Evolutionary conservation across 2,888 invertebrate species (phyloP).

Genomic region (Polia nebulosa): DNA sequence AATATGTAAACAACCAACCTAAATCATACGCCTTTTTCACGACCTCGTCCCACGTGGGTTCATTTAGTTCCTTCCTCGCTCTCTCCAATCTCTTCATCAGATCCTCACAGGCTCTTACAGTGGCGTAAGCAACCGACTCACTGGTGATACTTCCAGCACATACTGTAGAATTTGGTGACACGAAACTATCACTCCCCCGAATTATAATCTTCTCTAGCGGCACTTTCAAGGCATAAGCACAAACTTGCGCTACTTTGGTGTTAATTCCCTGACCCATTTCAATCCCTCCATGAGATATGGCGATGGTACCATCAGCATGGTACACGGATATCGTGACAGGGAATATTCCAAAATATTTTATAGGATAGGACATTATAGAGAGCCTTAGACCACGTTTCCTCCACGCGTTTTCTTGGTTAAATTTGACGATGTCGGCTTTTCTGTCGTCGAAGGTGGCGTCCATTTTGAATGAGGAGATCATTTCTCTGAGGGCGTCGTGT

Average conservation of each 20-base stretch:
- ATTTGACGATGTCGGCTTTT: slow-evolving; percentile 86
- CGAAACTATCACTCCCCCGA: slow-evolving; percentile 92
- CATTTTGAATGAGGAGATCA: slow-evolving; percentile 91
- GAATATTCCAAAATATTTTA: slow-evolving; percentile 89
- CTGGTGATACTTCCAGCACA: slow-evolving; percentile 94
- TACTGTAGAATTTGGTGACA: slow-evolving; percentile 92
- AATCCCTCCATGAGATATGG: slow-evolving; percentile 93
- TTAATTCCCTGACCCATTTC: slow-evolving; percentile 95
- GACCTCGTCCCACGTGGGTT: slow-evolving; percentile 89
- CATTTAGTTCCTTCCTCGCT: slow-evolving; percentile 78
- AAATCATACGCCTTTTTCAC: slow-evolving; percentile 86
- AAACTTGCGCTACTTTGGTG: slow-evolving; percentile 93
- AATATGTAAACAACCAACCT: slow-evolving; percentile 73
- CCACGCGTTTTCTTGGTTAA: slow-evolving; percentile 94
- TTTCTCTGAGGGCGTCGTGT: slow-evolving; percentile 79
- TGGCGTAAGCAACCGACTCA: slow-evolving; percentile 92
- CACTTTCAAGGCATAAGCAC: slow-evolving; percentile 93
- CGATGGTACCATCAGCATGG: slow-evolving; percentile 92
- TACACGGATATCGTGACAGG: slow-evolving; percentile 92
- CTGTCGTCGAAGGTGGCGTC: slow-evolving; percentile 91
- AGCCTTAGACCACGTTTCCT: slow-evolving; percentile 93
- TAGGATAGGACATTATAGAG: slow-evolving; percentile 92
- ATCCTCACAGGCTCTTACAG: slow-evolving; percentile 89
- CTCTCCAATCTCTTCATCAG: slow-evolving; percentile 86
- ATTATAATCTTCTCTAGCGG: slow-evolving; percentile 91